These are phyloP conservation scores for Drosophila rufa DNA, from an alignment of 1,140 invertebrate genomes.

Conservation along the genomic window DNA sequence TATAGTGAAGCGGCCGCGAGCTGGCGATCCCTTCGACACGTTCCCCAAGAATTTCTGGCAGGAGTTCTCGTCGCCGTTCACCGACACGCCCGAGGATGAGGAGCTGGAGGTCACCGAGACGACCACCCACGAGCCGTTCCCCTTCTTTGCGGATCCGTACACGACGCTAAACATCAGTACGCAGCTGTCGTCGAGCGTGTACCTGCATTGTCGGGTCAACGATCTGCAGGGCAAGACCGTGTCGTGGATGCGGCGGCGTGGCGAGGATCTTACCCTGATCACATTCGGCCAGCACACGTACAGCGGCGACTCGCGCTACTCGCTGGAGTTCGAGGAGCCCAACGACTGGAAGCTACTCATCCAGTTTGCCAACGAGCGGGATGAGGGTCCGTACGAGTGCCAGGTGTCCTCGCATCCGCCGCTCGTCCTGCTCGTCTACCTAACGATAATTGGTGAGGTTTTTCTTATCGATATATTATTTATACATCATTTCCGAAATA, in stretches of 20 bases:
- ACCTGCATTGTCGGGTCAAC: slow-evolving; percentile 90
- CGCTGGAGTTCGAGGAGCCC: slow-evolving; percentile 90
- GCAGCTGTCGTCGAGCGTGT: slow-evolving; percentile 88
- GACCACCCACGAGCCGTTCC: slow-evolving; percentile 87
- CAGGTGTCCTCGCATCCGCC: slow-evolving; percentile 92
- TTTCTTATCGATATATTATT: neutral
- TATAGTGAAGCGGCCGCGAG: slow-evolving; percentile 80
- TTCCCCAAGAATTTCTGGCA: slow-evolving; percentile 87
- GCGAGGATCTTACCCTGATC: slow-evolving; percentile 90
- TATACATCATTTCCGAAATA: neutral
- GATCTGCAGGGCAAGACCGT: slow-evolving; percentile 92
- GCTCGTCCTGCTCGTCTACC: slow-evolving; percentile 89
- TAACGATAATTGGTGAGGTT: slow-evolving; percentile 90
- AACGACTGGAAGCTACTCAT: slow-evolving; percentile 92
- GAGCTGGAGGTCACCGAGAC: slow-evolving; percentile 83
- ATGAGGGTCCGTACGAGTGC: slow-evolving; percentile 92
- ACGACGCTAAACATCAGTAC: slow-evolving; percentile 88
- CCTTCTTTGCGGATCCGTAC: slow-evolving; percentile 88
- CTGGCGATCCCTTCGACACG: slow-evolving; percentile 84
- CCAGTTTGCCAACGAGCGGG: slow-evolving; percentile 90
- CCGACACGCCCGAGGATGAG: slow-evolving; percentile 85
- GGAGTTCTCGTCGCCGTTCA: slow-evolving; percentile 88
- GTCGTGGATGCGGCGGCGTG: slow-evolving; percentile 91
- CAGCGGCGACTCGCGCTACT: slow-evolving; percentile 91
- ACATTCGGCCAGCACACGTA: slow-evolving; percentile 92